Base-by-base conservation (phyloP, 2,797 vertebrate species). In the Pangasius sanitwongsei region DNA sequence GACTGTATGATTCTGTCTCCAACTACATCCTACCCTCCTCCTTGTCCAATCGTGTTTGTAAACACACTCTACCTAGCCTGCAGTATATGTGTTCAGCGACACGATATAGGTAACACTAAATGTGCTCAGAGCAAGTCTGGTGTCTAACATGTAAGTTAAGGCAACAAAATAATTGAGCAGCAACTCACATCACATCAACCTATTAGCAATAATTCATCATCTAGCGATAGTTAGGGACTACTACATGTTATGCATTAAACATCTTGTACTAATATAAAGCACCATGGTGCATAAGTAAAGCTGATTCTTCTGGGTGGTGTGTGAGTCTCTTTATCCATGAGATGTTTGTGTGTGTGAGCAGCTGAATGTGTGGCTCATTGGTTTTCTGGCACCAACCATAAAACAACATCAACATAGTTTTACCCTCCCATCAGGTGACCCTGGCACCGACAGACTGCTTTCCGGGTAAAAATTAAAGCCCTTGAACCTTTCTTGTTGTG, bases 341-440 rank as follows among this genome's bases (percentile, higher is more conserved):
- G 72, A 61, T 70, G 50, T 23, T 87, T 72, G n/a, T 89, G 57
- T 72, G 77, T 82, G 85, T 65, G 65, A 50, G 55, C n/a, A 70
- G 23, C 25, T 65, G 75, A 75, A 72, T 67, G 65, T 89, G 85
- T 53, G 70, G 72, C 44, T 84, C 57, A 72, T 86, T 92, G 89
- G 87, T 78, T 57, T 25, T 53, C 85, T 74, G 78, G 87, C 91
- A 85, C 72, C 23, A 84, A 90, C 81, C 86, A 87, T 90, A 92
- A 94, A 93, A 91, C 86, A 91, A 70, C 55, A 92, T 92, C 89
- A 87, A 63, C 89, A 89, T 87, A 78, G 87, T 92, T 93, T 93
- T 90, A 89, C 89, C 90, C 90, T 83, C 87, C 41, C 88, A 87
- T 87, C 31, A 59, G 67, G 74, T 20, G 53, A 65, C 86, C 55